phyloP scores from a whole-genome alignment of 2,888 invertebrate species.

The Brachypterus glaber region DNA sequence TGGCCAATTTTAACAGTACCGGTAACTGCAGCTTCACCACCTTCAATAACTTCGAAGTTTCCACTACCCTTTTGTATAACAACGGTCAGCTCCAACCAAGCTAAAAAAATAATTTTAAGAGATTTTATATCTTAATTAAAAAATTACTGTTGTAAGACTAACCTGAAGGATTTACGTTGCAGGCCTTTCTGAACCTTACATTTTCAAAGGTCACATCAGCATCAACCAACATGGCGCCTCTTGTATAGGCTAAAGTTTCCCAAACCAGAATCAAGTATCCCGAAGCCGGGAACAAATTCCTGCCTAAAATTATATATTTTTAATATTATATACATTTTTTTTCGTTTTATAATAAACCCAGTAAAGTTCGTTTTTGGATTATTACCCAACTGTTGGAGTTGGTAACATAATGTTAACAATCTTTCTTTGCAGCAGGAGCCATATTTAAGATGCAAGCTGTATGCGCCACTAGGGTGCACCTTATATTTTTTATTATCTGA shows the following conservation, averaged over 20 bases:
- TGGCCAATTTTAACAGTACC: slow-evolving; percentile 29
- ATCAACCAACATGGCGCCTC: slow-evolving; percentile 34
- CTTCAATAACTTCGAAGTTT: slow-evolving; percentile 30
- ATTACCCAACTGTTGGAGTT: too few relatives aligned
- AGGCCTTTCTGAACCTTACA: slow-evolving; percentile 48
- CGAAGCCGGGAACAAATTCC: slow-evolving; percentile 50
- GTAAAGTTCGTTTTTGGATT: too few relatives aligned
- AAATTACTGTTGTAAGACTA: too few relatives aligned
- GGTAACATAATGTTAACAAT: too few relatives aligned
- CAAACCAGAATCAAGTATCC: slow-evolving; percentile 45
- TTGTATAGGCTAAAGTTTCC: slow-evolving; percentile 44
- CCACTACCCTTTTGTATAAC: slow-evolving; percentile 28
- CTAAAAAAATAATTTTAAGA: too few relatives aligned
- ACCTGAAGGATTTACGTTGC: slow-evolving; percentile 10
- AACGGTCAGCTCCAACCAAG: slow-evolving; percentile 23
- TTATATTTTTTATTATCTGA: too few relatives aligned
- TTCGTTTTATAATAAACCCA: too few relatives aligned
- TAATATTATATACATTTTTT: too few relatives aligned
- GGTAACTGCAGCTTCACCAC: slow-evolving; percentile 18
- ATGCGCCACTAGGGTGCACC: too few relatives aligned
- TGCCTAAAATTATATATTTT: slow-evolving; percentile 26
- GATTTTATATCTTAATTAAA: too few relatives aligned
- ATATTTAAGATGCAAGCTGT: too few relatives aligned
- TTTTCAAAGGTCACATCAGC: slow-evolving; percentile 50
- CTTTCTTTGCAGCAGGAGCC: too few relatives aligned